Evolutionary conservation across 2,888 invertebrate genomes (phyloP), one percentile per base, ranked within the genome.

Genomic region (Dicyrtoma fusca): DNA sequence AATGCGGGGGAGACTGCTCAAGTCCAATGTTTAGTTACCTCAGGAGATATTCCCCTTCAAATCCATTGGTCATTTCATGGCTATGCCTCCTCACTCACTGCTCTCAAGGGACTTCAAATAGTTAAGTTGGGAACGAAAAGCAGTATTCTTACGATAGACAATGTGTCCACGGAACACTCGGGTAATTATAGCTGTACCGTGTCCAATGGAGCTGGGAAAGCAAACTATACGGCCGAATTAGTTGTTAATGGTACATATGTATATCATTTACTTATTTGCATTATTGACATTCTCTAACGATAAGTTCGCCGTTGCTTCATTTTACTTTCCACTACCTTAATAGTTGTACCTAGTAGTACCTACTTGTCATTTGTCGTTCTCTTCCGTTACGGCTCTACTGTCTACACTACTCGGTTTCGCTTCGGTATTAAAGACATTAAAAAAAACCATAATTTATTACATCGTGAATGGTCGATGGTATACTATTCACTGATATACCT

Each of bases 141-240:
- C 82, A 88, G 87, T 81, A 87, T 88, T 57, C 80, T 84, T 83
- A 86, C 84, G 85, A 90, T 91, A 13, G 82, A 82, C 51, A 77
- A 82, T 25, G 82, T 82, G 10, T 73, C 81, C 83, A 75, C 81
- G 34, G 86, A 87, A 71, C 91, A 92, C 83, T 88, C 89, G 77
- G 92, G 92, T 73, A 87, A 88, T 82, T 92, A 91, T 82, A 90
- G 90, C 59, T 92, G 92, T 82, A 87, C 88, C 72, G 92, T 91
- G 34, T 86, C 85, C 78, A 92, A 92, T 84, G 91, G 90, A 53
- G 92, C 91, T 77, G 86, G 85, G 81, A 76, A 75, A 19, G 87
- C 88, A 79, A 88, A 88, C 83, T 88, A 89, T 81, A 87, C 88
- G 63, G 87, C 90, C 80, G 85, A 87, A 81, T 85, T 92, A 82